Base-by-base conservation (phyloP, 1,140 invertebrate genomes). In the Drosophila obscura region DNA sequence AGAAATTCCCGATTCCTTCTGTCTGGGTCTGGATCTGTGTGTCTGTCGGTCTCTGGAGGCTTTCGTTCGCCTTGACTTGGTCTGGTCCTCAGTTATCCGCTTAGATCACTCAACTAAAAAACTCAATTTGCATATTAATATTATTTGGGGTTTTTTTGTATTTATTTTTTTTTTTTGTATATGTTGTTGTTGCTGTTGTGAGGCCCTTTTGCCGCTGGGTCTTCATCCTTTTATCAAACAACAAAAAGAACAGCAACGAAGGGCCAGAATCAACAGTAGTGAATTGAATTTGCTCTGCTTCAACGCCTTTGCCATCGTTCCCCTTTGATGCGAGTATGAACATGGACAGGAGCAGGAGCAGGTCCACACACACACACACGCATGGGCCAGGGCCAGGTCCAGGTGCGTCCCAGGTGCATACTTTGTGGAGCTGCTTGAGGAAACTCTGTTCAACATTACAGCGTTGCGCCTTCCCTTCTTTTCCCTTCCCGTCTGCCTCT, bases 71-170 rank as follows among this genome's bases (percentile, higher is more conserved):
- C 69, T 61, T 75, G 77, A 57, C 79, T 72, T 55, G 31, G 48
- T 45, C 13, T 43, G 48, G 43, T 24, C 71, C 71, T 63, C 82
- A 69, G 81, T 90, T 90, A 90, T 90, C 87, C 87, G 87, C 87
- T 90, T 90, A 90, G 87, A 90, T 90, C 87, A 90, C 73, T 90
- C 87, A 90, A 90, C 87, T 87, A 90, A 90, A 90, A 90, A 90
- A 90, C 78, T 90, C 87, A 90, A 90, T 90, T 90, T 90, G 87
- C 87, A 90, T 90, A 87, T 90, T 90, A 90, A 90, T 90, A 87
- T 90, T 85, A 90, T 82, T 87, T 84, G 72, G 84, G 80, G 80
- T 73, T 73, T 67, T 80, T 78, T 84, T 58, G n/a, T n/a, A n/a
- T n/a, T n/a, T n/a, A n/a, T 61, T 52, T 73, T 84, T 81, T 84